phyloP scores from a whole-genome alignment of 1,140 invertebrate species.

The Acromyrmex echinatior region DNA sequence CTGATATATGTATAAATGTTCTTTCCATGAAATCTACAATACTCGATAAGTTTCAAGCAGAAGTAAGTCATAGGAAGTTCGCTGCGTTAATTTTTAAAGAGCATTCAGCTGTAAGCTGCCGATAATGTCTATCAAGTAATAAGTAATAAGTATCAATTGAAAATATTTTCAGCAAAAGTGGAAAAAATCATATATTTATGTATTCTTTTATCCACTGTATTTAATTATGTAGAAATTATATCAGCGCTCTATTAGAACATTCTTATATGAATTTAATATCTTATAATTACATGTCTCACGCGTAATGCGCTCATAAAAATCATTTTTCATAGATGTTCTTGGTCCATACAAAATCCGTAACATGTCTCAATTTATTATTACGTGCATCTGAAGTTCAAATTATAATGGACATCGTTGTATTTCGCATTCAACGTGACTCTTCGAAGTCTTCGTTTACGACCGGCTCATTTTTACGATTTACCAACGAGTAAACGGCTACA shows the following conservation, averaged over 20 bases:
- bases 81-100: slow-evolving; percentile 30
- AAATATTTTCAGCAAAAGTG: slow-evolving; percentile 16
- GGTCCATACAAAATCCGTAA: neutral
- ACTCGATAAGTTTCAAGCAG: slow-evolving; percentile 53
- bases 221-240: slow-evolving; percentile 19
- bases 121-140: slow-evolving; percentile 24
- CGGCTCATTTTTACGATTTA: slow-evolving; percentile 9
- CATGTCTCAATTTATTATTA: neutral
- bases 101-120: slow-evolving; percentile 16
- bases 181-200: neutral
- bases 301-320: neutral
- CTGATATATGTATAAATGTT: neutral
- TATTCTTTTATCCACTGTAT: neutral
- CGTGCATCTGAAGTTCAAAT: slow-evolving; percentile 12
- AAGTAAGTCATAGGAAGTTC: slow-evolving; percentile 21
- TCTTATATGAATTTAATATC: neutral
- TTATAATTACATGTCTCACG: neutral
- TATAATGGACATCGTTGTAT: neutral
- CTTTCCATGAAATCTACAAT: neutral
- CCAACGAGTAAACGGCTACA: neutral
- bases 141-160: neutral
- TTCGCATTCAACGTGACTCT: slow-evolving; percentile 11
- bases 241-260: neutral
- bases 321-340: slow-evolving; percentile 1
- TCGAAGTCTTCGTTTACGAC: slow-evolving; percentile 3